Percentiles rank a stretch among this genome's conserved stretches.
Conservation (phyloP, 2,797 vertebrate species). For the Hydrophis major region DNA sequence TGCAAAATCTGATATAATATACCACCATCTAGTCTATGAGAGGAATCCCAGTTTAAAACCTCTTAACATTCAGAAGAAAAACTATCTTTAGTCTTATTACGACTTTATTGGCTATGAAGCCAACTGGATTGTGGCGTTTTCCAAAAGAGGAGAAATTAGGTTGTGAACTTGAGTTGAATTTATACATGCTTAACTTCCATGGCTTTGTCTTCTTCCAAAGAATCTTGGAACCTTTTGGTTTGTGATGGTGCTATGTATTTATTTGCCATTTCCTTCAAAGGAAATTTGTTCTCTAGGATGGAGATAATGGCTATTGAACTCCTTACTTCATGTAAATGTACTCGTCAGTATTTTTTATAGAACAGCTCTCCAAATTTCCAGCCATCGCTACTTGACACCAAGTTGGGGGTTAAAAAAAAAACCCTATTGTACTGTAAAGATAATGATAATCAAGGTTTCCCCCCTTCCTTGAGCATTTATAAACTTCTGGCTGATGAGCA, state of each 20-base stretch:
- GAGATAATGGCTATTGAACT: background rate
- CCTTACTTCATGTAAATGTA: background rate
- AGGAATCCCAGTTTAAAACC: background rate
- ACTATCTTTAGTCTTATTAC: background rate
- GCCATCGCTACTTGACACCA: background rate
- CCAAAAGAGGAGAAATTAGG: background rate
- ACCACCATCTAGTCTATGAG: background rate
- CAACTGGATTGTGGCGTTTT: slow-evolving; percentile 8
- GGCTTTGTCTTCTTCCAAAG: background rate
- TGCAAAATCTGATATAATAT: background rate
- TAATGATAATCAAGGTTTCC: background rate
- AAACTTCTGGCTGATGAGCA: background rate
- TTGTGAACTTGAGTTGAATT: background rate
- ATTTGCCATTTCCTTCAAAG: background rate
- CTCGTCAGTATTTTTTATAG: background rate
- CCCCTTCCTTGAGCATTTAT: background rate
- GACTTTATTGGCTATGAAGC: background rate
- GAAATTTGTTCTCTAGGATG: background rate
- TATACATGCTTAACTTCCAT: background rate
- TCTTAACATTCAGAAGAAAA: background rate
- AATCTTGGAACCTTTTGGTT: background rate
- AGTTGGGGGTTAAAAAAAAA: background rate
- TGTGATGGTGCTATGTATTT: background rate
- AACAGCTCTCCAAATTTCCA: background rate
- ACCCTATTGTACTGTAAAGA: background rate